Conservation (phyloP, 2,113 vertebrate species). For the Marmota monax region DNA sequence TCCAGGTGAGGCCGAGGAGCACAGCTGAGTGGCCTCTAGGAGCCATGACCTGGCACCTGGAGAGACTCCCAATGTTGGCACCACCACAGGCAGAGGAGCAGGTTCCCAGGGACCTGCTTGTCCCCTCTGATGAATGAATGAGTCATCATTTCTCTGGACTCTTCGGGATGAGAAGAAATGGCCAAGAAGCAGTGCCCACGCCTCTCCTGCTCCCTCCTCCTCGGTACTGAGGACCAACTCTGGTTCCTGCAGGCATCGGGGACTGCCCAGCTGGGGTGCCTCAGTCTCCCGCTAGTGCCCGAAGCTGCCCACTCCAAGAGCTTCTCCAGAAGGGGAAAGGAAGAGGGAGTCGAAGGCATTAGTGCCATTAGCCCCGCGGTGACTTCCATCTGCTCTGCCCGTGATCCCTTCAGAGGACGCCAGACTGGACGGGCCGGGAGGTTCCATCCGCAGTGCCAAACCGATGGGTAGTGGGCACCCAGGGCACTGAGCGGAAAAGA, state of each 20-base stretch:
- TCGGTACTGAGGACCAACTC: background rate
- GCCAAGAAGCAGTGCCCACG: background rate
- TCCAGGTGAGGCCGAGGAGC: background rate
- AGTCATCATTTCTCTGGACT: background rate
- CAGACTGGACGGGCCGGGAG: background rate
- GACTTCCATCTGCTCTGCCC: background rate
- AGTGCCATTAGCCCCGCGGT: fast-evolving
- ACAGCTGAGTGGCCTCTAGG: background rate
- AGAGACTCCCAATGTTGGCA: background rate
- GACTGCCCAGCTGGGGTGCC: fast-evolving
- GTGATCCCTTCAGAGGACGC: background rate
- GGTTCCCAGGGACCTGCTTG: background rate
- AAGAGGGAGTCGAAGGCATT: background rate
- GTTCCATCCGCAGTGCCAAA: background rate
- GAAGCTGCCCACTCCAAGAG: background rate
- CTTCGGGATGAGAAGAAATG: background rate
- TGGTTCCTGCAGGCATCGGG: too few relatives aligned
- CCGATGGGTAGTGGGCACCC: background rate
- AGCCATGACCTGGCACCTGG: fast-evolving
- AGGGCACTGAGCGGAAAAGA: background rate
- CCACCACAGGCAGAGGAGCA: fast-evolving
- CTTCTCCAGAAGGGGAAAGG: background rate
- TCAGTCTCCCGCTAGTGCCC: background rate
- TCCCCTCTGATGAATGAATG: fast-evolving
- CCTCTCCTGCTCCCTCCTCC: background rate